A percentile compares a stretch with the other conserved stretches of the same genome.
These are phyloP conservation scores for Branchipolynoe longqiensis DNA, from an alignment of 2,888 invertebrate species.

Conservation along the genomic window DNA sequence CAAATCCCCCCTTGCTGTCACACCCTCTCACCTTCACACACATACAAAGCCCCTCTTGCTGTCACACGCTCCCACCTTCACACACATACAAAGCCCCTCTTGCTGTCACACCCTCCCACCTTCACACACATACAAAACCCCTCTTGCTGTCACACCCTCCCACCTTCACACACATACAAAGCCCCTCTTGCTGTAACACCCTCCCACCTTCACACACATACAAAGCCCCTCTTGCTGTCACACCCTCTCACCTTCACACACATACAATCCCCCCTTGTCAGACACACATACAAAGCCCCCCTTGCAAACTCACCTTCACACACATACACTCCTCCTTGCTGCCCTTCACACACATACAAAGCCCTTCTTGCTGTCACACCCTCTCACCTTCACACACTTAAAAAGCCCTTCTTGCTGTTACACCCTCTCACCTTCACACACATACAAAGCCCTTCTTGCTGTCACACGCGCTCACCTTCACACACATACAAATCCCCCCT, in stretches of 20 bases:
- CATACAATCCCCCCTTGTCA: not conserved
- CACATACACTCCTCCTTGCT: not conserved
- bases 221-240: too few species aligned
- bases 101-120: not conserved
- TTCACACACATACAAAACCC: not conserved
- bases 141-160: too few species aligned
- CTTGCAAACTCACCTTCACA: not conserved
- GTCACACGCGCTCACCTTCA: not conserved
- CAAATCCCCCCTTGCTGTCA: not conserved
- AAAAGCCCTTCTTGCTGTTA: not conserved
- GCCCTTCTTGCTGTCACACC: not conserved
- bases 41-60: not conserved
- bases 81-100: not conserved
- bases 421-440: not conserved
- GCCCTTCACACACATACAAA: not conserved
- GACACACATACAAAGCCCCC: not conserved
- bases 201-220: not conserved
- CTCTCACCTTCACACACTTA: not conserved
- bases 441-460: not conserved
- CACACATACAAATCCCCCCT: not conserved
- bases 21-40: not conserved
- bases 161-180: not conserved
- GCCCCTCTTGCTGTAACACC: too few species aligned
- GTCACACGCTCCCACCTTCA: too few species aligned
- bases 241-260: not conserved